Conservation (phyloP, 2,888 invertebrate species). For the Notodonta ziczac region DNA sequence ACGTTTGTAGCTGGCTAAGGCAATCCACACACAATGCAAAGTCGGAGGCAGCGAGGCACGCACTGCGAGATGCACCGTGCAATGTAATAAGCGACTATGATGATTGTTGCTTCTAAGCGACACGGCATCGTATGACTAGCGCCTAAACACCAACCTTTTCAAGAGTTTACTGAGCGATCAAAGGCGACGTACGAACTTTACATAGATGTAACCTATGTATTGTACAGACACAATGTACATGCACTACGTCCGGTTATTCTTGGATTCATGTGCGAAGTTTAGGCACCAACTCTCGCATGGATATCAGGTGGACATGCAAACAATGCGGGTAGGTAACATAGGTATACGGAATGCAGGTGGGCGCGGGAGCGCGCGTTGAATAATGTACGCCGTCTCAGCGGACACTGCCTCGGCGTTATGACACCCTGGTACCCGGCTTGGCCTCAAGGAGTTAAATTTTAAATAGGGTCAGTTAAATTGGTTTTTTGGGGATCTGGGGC, state of each 20-base stretch:
- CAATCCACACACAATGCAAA: too few relatives aligned
- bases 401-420: constrained; percentile 54
- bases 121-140: too few relatives aligned
- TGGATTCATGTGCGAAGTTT: constrained; percentile 43
- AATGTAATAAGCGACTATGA: too few relatives aligned
- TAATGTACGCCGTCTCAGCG: constrained; percentile 62
- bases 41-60: too few relatives aligned
- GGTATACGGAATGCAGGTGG: constrained; percentile 55
- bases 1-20: too few relatives aligned
- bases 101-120: too few relatives aligned
- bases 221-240: constrained; percentile 1
- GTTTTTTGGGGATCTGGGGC: constrained; percentile 22
- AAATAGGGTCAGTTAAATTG: constrained; percentile 36
- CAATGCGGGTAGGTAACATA: constrained; percentile 44
- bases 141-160: too few relatives aligned
- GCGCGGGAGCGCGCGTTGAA: constrained; percentile 64
- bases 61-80: too few relatives aligned
- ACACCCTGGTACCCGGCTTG: constrained; percentile 45
- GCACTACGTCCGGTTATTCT: constrained; percentile 39
- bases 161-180: too few relatives aligned
- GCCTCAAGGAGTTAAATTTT: constrained; percentile 43
- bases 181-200: neutral
- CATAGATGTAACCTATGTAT: neutral
- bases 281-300: constrained; percentile 47
- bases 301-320: constrained; percentile 63